These are phyloP conservation scores for Brachionus rotundiformis DNA, from an alignment of 1,140 invertebrate species.

Conservation along the genomic window DNA sequence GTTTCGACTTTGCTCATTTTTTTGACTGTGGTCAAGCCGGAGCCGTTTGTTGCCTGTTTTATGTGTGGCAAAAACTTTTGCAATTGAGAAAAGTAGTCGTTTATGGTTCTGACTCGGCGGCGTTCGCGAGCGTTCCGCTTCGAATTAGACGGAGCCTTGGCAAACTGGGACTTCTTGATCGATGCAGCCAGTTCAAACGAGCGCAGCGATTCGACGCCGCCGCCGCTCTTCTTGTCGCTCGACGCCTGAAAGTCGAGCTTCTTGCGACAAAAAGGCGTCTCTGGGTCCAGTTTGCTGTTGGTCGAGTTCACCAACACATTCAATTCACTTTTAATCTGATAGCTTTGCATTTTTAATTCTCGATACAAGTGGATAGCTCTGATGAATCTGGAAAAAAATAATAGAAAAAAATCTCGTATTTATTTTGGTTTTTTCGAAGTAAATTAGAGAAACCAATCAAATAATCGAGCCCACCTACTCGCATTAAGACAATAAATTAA, in stretches of 20 bases:
- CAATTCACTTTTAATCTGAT: constrained; percentile 1
- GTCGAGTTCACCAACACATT: constrained; percentile 33
- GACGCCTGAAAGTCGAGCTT: constrained; percentile 5
- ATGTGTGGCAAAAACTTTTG: constrained; percentile 47
- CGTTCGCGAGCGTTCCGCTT: constrained; percentile 50
- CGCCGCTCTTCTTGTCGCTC: not conserved
- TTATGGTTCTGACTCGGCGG: constrained; percentile 42
- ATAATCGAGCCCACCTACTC: not conserved
- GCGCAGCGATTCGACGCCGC: not conserved
- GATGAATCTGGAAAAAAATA: not conserved
- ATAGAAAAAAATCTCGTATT: constrained; percentile 27
- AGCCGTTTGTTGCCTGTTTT: not conserved
- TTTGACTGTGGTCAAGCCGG: not conserved
- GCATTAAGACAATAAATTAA: not conserved
- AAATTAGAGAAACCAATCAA: not conserved
- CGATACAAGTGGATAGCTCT: not conserved
- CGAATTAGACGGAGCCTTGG: constrained; percentile 38
- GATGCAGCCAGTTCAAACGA: not conserved
- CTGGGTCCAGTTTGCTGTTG: not conserved
- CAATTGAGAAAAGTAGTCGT: constrained; percentile 47
- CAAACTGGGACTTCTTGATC: not conserved
- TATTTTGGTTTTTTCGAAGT: constrained; percentile 21
- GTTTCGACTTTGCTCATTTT: constrained; percentile 52
- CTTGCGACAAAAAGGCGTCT: not conserved
- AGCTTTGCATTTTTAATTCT: not conserved